These are phyloP conservation scores for Dissostichus mawsoni DNA, from an alignment of 2,113 vertebrate species.

Conservation along the genomic window DNA sequence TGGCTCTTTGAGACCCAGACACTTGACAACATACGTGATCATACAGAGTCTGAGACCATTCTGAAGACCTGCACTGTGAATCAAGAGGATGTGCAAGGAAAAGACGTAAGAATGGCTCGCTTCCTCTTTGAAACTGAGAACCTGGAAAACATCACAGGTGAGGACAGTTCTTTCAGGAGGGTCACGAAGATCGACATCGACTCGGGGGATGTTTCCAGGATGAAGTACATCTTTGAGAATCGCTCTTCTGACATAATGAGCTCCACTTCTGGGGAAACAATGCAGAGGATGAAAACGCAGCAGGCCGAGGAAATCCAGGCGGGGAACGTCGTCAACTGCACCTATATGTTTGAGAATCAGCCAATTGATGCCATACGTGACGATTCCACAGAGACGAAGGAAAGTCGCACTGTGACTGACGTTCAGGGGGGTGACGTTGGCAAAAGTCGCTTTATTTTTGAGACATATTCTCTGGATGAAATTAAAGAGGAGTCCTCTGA, in stretches of 20 bases:
- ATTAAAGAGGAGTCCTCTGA: constrained; percentile 87
- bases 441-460: constrained; percentile 91
- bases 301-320: constrained; percentile 90
- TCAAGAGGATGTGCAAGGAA: constrained; percentile 89
- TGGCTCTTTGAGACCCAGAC: constrained; percentile 94
- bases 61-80: constrained; percentile 86
- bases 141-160: constrained; percentile 88
- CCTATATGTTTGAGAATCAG: constrained; percentile 92
- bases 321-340: constrained; percentile 89
- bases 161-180: constrained; percentile 85
- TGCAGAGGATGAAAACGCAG: constrained; percentile 86
- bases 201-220: constrained; percentile 91
- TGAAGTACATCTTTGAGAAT: constrained; percentile 92
- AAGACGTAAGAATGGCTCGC: constrained; percentile 88
- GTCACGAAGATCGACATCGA: constrained; percentile 87
- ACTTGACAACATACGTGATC: constrained; percentile 90
- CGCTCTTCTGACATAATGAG: constrained; percentile 89
- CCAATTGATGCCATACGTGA: constrained; percentile 88
- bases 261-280: constrained; percentile 87
- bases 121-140: constrained; percentile 94
- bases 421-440: constrained; percentile 90
- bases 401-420: constrained; percentile 85
- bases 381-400: constrained; percentile 65
- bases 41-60: constrained; percentile 81
- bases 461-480: constrained; percentile 90